phyloP scores from a whole-genome alignment of 1,140 invertebrate genomes.

The Penaeus chinensis region DNA sequence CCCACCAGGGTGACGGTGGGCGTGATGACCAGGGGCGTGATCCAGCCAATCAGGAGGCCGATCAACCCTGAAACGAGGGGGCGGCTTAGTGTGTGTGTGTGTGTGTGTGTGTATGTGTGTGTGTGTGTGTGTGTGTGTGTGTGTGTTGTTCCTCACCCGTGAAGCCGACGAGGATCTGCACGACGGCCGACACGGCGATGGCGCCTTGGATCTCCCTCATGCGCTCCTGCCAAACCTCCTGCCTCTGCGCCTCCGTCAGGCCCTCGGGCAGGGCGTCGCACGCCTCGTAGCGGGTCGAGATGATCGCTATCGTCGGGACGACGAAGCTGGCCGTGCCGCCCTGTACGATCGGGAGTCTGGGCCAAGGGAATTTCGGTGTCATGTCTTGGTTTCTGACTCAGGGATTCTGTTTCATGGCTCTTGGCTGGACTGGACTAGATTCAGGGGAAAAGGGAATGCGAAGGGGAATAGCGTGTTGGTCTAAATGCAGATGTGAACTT shows the following conservation, averaged over 20 bases:
- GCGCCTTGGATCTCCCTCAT: slow-evolving; percentile 87
- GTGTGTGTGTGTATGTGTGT: neutral
- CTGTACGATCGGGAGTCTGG: slow-evolving; percentile 35
- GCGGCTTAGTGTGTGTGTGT: neutral
- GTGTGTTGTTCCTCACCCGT: slow-evolving; percentile 67
- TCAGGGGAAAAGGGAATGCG: too few relatives aligned
- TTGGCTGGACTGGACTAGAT: too few relatives aligned
- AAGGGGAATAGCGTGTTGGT: too few relatives aligned
- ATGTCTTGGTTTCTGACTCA: too few relatives aligned
- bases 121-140: slow-evolving; percentile 67
- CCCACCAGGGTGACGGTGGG: slow-evolving; percentile 45
- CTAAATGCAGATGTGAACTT: too few relatives aligned
- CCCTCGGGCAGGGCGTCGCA: too few relatives aligned
- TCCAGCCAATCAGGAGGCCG: slow-evolving; percentile 20
- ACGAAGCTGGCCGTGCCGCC: slow-evolving; percentile 84
- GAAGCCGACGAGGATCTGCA: too few relatives aligned
- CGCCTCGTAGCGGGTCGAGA: too few relatives aligned
- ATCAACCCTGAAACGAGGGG: slow-evolving; percentile 19
- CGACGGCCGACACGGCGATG: slow-evolving; percentile 81
- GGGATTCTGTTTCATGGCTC: too few relatives aligned
- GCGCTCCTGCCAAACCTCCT: slow-evolving; percentile 79
- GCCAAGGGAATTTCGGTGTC: neutral
- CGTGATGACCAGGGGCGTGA: slow-evolving; percentile 38
- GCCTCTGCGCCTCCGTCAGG: slow-evolving; percentile 69
- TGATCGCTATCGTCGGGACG: slow-evolving; percentile 82